Evolutionary conservation across 2,113 vertebrate genomes (phyloP), one percentile per base, ranked within the genome.

Genomic region (Hypanus sabinus): DNA sequence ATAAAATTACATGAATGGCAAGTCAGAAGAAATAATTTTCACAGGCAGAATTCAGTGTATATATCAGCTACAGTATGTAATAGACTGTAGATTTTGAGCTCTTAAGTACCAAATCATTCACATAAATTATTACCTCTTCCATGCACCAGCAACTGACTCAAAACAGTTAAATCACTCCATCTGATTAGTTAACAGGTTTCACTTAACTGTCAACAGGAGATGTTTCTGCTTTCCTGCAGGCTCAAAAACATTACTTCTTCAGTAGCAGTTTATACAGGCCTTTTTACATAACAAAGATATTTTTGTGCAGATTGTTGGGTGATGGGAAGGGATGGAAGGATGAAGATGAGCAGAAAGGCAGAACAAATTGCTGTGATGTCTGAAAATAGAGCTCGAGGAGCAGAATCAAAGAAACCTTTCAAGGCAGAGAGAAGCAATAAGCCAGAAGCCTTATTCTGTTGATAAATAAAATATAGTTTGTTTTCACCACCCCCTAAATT

Each of bases 211-310:
- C 30, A 33, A 1, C 27, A 62, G 12, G 1, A 33, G 85, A 18
- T 7, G 46, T 20, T 24, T 81, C 79, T 22, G 16, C 79, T 81
- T 7, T 33, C 60, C 8, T 62, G 12, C 30, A 65, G 85, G 60
- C 55, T 87, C 83, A 9, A n/a, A 87, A 88, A 65, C 57, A 88
- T 88, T 88, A 65, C 60, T n/a, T n/a, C 27, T 88, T 65, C 30
- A 88, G 2, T 12, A 88, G 30, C 22, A 60, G 14, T 55, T 87
- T 60, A 6, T 4, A 88, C 20, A 14, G 85, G 27, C 62, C 24
- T 0, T 20, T 65, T 33, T 65, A 88, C 18, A 62, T 8, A 65
- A 65, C 30, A 88, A 65, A 65, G 30, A 33, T 24, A 62, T 57
- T 87, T n/a, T 62, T 87, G 30, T 27, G 30, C 20, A 55, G 80